These are phyloP conservation scores for Glaucomys volans DNA, from an alignment of 2,113 vertebrate species.

Conservation along the genomic window DNA sequence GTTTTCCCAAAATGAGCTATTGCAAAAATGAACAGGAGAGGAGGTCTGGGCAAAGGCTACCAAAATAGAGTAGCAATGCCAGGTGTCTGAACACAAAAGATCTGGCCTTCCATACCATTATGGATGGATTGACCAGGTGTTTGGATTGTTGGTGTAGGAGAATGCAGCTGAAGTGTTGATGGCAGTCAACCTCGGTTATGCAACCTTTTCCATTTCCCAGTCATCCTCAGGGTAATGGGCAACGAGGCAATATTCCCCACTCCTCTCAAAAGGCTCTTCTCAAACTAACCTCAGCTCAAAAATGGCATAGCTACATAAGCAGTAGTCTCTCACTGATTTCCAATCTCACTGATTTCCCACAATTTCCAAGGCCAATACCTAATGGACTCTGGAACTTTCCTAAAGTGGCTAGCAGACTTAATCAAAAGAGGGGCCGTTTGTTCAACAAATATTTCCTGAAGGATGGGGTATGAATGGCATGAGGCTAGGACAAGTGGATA, in stretches of 20 bases:
- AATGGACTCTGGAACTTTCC: not conserved
- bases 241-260: not conserved
- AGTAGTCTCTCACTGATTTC: not conserved
- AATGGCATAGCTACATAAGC: not conserved
- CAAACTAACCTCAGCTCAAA: not conserved
- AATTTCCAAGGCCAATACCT: not conserved
- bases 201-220: not conserved
- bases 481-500: not conserved
- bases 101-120: not conserved
- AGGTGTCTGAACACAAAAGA: not conserved
- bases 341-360: too few relatives aligned
- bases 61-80: not conserved
- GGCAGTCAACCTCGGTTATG: not conserved
- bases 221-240: not conserved
- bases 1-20: slow-evolving; percentile 1
- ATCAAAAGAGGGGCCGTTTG: not conserved
- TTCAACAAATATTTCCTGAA: not conserved
- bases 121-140: not conserved
- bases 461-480: not conserved
- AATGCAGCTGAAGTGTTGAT: not conserved
- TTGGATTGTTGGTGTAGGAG: not conserved
- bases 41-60: slow-evolving; percentile 16
- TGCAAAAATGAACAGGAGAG: slow-evolving; percentile 18
- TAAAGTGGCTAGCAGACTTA: not conserved
- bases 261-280: slow-evolving; percentile 16